Evolutionary conservation across 2,888 invertebrate genomes (phyloP).

Genomic region (Macaria liturata): DNA sequence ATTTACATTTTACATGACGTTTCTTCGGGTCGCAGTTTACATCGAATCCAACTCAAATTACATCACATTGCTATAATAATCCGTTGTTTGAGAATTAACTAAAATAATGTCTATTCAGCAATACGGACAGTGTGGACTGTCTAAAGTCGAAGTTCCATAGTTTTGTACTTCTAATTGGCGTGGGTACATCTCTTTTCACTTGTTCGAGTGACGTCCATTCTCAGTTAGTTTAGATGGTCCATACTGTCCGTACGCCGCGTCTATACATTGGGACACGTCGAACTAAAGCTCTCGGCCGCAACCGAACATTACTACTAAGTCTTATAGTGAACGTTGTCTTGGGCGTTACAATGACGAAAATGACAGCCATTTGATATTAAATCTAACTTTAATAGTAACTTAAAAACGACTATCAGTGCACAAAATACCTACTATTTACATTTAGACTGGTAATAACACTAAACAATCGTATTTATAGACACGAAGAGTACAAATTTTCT

Average conservation of each 20-base stretch:
- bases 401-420: conserved; percentile 77
- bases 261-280: conserved; percentile 43
- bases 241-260: conserved; percentile 11
- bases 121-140: conserved; percentile 11
- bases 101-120: conserved; percentile 49
- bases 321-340: conserved; percentile 57
- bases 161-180: too few relatives aligned
- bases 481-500: conserved; percentile 53
- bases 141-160: too few relatives aligned
- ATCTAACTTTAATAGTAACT: conserved; percentile 64
- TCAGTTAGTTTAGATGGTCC: background rate
- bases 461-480: conserved; percentile 51
- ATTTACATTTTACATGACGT: conserved; percentile 65
- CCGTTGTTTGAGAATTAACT: conserved; percentile 48
- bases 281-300: conserved; percentile 40
- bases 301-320: conserved; percentile 56
- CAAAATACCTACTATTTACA: conserved; percentile 74
- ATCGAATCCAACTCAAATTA: conserved; percentile 51
- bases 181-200: too few relatives aligned
- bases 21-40: conserved; percentile 45
- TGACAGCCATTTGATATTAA: conserved; percentile 73
- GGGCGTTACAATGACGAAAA: conserved; percentile 57
- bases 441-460: conserved; percentile 55
- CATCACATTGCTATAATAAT: conserved; percentile 37
- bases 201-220: too few relatives aligned